Evolutionary conservation across 2,888 invertebrate species (phyloP).

Genomic region (Microchrysa polita): DNA sequence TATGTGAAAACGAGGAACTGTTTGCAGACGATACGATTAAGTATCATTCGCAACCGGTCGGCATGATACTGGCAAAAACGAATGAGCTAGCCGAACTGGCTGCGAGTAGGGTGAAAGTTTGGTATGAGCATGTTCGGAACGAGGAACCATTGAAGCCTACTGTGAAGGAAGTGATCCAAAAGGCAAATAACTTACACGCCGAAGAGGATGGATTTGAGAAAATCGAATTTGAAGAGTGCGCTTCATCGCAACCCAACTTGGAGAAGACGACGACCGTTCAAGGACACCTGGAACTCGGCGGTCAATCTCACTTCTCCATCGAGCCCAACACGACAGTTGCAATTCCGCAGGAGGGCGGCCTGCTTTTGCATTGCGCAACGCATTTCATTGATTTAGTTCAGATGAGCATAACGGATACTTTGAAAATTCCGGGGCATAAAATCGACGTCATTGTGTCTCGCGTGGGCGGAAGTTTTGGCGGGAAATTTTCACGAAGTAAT

Average conservation of each 20-base stretch:
- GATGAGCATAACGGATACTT: slow-evolving; percentile 67
- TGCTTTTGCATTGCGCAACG: slow-evolving; percentile 72
- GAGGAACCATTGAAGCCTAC: slow-evolving; percentile 58
- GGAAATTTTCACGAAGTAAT: slow-evolving; percentile 73
- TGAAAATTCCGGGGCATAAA: slow-evolving; percentile 71
- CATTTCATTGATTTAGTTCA: slow-evolving; percentile 74
- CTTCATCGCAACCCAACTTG: neutral
- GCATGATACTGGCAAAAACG: slow-evolving; percentile 74
- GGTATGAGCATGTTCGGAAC: slow-evolving; percentile 59
- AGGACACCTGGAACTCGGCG: slow-evolving; percentile 69
- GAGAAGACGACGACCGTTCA: neutral
- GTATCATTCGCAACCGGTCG: slow-evolving; percentile 63
- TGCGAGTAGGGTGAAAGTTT: slow-evolving; percentile 67
- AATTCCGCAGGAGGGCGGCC: slow-evolving; percentile 75
- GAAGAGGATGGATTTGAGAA: neutral
- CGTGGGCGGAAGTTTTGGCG: slow-evolving; percentile 84
- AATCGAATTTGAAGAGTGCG: neutral
- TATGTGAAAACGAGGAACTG: slow-evolving; percentile 56
- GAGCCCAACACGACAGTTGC: slow-evolving; percentile 76
- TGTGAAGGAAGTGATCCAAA: slow-evolving; percentile 66
- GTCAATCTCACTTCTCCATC: slow-evolving; percentile 81
- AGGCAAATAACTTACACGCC: slow-evolving; percentile 36
- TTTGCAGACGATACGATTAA: slow-evolving; percentile 47
- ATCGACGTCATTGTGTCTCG: slow-evolving; percentile 78
- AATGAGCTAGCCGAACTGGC: slow-evolving; percentile 70